phyloP scores from a whole-genome alignment of 2,888 invertebrate species.

The Pyrrhia umbra region DNA sequence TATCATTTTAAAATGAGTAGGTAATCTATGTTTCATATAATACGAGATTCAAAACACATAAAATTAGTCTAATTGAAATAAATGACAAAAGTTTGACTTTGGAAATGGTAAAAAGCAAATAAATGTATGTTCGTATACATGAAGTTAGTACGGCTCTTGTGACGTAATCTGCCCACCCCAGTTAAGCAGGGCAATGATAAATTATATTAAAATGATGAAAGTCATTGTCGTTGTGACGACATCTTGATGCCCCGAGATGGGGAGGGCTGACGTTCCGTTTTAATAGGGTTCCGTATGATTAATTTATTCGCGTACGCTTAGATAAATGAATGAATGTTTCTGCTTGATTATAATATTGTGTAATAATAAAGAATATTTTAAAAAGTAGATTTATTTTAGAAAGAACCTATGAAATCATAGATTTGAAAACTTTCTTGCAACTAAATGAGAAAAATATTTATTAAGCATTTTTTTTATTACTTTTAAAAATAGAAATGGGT shows the following conservation, averaged over 20 bases:
- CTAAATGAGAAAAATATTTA: too few relatives aligned
- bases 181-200: slow-evolving; percentile 46
- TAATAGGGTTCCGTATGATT: slow-evolving; percentile 56
- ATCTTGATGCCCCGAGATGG: slow-evolving; percentile 43
- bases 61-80: not conserved
- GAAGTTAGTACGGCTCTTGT: not conserved
- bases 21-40: too few relatives aligned
- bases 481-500: too few relatives aligned
- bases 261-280: slow-evolving; percentile 52
- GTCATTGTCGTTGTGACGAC: slow-evolving; percentile 63
- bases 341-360: not conserved
- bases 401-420: too few relatives aligned
- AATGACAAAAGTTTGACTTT: not conserved
- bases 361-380: not conserved
- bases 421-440: too few relatives aligned
- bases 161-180: slow-evolving; percentile 32
- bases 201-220: slow-evolving; percentile 70
- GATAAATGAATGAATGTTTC: slow-evolving; percentile 32
- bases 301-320: slow-evolving; percentile 41
- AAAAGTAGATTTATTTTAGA: not conserved
- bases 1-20: too few relatives aligned
- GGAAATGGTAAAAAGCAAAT: not conserved
- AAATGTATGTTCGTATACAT: not conserved
- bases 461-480: too few relatives aligned
- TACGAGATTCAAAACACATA: too few relatives aligned